Evolutionary conservation across 1,140 invertebrate genomes (phyloP), one percentile per base, ranked within the genome.

Genomic region (Pantala flavescens): DNA sequence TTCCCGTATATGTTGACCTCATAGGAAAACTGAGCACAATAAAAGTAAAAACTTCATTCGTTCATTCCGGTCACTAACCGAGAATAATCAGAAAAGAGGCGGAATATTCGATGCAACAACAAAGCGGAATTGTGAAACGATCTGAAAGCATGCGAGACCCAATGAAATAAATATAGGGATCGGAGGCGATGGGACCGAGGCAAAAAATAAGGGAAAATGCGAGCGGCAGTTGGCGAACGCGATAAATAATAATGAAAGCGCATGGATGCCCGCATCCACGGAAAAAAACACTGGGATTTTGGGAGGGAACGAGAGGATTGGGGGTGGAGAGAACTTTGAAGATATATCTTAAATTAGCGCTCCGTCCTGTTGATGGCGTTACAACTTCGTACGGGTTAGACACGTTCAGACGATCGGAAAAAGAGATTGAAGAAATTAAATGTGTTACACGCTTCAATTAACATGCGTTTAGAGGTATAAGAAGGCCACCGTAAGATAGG

Each of bases 171-270:
- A 63, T 21, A 63, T 21, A 63, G 49, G 49, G 49, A 63, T 7
- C 1, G 14, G 49, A 63, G 49, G 1, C 49, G 49, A 63, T 63
- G 49, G 12, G 49, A 63, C 12, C 14, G 49, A 63, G n/a, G 5
- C 3, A n/a, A n/a, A 63, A 63, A 63, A 63, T 19, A 21, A 63
- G 49, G 49, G n/a, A 63, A 21, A 63, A 21, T 12, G 49, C 49
- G 49, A 19, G 49, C 49, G 49, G 49, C 49, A 63, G 49, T 63
- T 63, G 49, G 49, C 12, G 16, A 63, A 63, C 49, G 49, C 49
- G 49, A 63, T 63, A 63, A 63, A 63, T 63, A 63, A 63, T 63
- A 63, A 63, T 21, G 49, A 63, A 63, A 16, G 49, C 49, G 49
- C 49, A 63, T 21, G 49, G 12, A 21, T 7, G n/a, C n/a, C 49